Percentiles rank a stretch among this genome's conserved stretches.
phyloP scores from a whole-genome alignment of 1,140 invertebrate genomes.

The Solenopsis invicta region DNA sequence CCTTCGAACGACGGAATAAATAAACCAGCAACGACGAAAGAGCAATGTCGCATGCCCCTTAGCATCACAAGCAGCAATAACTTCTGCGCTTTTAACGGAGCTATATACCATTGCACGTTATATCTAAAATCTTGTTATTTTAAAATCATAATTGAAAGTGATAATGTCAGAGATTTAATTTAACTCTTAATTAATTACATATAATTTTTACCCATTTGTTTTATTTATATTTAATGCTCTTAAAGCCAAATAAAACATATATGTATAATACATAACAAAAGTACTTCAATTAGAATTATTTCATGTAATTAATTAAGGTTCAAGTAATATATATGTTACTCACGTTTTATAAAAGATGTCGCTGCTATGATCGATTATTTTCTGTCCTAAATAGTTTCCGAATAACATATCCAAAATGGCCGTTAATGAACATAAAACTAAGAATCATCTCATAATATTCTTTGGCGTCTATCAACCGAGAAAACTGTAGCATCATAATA shows the following conservation, averaged over 20 bases:
- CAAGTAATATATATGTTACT: not conserved
- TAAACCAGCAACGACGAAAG: conserved; percentile 41
- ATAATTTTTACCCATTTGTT: not conserved
- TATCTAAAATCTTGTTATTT: conserved; percentile 54
- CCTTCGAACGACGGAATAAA: conserved; percentile 55
- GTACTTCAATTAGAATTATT: not conserved
- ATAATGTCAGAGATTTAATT: not conserved
- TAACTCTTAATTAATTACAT: not conserved
- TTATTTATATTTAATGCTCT: not conserved
- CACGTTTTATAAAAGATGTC: conserved; percentile 44
- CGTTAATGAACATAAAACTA: not conserved
- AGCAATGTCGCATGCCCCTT: conserved; percentile 30
- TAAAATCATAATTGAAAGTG: not conserved
- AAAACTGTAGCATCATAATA: conserved; percentile 10
- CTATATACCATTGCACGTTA: conserved; percentile 54
- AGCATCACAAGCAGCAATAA: conserved; percentile 67
- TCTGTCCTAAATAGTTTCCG: conserved; percentile 14
- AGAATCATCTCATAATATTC: not conserved
- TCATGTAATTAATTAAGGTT: not conserved
- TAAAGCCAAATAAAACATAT: not conserved
- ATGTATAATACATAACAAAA: not conserved
- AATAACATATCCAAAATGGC: conserved; percentile 35
- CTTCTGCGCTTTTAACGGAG: conserved; percentile 53
- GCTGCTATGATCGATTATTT: conserved; percentile 44
- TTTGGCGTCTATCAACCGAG: not conserved